Conservation (phyloP, 2,797 vertebrate species). For the Dicrostonyx torquatus region DNA sequence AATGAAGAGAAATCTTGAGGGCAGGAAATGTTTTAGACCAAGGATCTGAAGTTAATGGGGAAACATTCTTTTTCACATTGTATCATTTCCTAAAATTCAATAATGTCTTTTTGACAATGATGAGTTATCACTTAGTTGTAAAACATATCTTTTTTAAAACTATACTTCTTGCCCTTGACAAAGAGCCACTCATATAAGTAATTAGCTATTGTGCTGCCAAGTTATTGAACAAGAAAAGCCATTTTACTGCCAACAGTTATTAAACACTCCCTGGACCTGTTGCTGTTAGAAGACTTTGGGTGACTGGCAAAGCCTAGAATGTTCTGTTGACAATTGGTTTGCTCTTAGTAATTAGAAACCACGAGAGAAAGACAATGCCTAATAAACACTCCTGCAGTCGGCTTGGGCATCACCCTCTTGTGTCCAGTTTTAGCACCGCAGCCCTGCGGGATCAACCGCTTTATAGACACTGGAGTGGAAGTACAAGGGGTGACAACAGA, state of each 20-base stretch:
- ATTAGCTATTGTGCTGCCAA: not conserved
- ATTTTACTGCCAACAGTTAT: not conserved
- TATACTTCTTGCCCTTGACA: not conserved
- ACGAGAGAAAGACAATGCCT: not conserved
- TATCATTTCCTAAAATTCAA: slow-evolving; percentile 32
- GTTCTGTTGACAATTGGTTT: not conserved
- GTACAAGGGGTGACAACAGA: not conserved
- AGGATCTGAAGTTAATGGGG: not conserved
- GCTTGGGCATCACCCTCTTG: not conserved
- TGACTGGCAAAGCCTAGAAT: not conserved
- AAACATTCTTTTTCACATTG: not conserved
- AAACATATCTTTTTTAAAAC: not conserved
- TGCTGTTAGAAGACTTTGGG: not conserved
- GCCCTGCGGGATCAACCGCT: not conserved
- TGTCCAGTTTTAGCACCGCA: not conserved
- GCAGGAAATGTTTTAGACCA: not conserved
- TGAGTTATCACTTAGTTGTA: not conserved
- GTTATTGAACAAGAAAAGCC: not conserved
- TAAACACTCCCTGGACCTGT: not conserved
- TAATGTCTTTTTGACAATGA: not conserved
- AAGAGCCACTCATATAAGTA: not conserved
- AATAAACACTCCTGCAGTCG: not conserved
- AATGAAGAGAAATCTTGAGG: slow-evolving; percentile 34
- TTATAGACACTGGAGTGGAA: not conserved
- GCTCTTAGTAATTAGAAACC: not conserved